These are phyloP conservation scores for Echiichthys vipera DNA, from an alignment of 2,797 vertebrate species.

Conservation along the genomic window DNA sequence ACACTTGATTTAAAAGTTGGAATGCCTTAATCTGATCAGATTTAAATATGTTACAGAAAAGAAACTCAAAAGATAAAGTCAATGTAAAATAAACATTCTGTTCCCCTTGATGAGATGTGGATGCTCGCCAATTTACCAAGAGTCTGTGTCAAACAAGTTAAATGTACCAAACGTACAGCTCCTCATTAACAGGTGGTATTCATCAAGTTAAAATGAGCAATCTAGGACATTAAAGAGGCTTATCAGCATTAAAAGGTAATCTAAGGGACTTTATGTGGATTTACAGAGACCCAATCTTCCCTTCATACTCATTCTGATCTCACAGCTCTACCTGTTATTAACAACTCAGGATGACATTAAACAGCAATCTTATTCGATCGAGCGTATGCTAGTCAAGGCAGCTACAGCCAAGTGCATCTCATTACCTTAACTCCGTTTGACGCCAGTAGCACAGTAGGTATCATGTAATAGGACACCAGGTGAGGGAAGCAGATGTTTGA, in stretches of 20 bases:
- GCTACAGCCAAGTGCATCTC: conserved; percentile 70
- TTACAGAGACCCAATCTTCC: conserved; percentile 24
- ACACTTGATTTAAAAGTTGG: background rate
- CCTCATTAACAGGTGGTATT: background rate
- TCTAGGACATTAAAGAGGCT: background rate
- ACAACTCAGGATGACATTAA: conserved; percentile 64
- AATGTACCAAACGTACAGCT: background rate
- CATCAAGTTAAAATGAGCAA: background rate
- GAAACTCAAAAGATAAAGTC: too few species aligned
- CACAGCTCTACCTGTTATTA: conserved; percentile 48
- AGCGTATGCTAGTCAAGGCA: conserved; percentile 62
- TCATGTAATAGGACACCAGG: conserved; percentile 63
- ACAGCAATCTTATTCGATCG: conserved; percentile 53
- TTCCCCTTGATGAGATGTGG: background rate
- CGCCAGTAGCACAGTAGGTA: conserved; percentile 42
- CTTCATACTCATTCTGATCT: conserved; percentile 41
- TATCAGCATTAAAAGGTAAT: conserved; percentile 23
- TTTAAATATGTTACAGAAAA: background rate
- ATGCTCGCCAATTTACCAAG: background rate
- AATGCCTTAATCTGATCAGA: background rate
- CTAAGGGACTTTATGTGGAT: conserved; percentile 9
- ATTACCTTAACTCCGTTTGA: conserved; percentile 69
- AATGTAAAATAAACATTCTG: background rate
- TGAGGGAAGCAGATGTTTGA: conserved; percentile 74
- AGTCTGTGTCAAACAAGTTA: background rate